Evolutionary conservation across 2,888 invertebrate genomes (phyloP).

Genomic region (Scrobipalpa costella): DNA sequence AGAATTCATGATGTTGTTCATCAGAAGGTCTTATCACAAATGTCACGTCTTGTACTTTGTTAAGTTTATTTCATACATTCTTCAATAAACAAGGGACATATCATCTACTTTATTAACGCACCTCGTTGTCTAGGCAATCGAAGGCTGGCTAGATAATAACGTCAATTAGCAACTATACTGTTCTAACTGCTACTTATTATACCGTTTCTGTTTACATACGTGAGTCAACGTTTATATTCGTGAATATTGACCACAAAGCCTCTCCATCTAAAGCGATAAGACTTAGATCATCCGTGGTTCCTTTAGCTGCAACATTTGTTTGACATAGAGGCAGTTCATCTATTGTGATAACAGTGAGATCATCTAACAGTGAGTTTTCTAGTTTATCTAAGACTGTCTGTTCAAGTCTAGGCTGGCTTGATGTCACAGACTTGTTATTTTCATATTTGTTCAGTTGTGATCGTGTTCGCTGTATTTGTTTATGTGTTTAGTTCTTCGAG

Average conservation of each 20-base stretch:
- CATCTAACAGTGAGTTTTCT: no score
- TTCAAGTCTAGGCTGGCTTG: slow-evolving; percentile 10
- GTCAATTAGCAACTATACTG: slow-evolving; percentile 14
- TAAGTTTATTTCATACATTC: background rate
- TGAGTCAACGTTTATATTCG: slow-evolving; percentile 1
- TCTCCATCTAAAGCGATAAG: slow-evolving; percentile 12
- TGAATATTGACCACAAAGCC: background rate
- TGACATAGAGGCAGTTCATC: background rate
- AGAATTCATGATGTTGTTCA: background rate
- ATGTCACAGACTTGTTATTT: slow-evolving; percentile 13
- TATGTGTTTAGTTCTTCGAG: slow-evolving; percentile 9
- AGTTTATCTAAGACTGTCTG: background rate
- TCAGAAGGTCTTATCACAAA: background rate
- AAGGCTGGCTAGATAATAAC: slow-evolving; percentile 8
- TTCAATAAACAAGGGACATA: background rate
- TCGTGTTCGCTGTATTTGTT: slow-evolving; percentile 12
- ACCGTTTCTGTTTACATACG: background rate
- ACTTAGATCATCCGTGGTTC: slow-evolving; percentile 9
- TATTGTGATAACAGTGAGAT: slow-evolving; percentile 5
- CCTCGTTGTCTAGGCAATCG: background rate
- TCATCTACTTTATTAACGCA: slow-evolving; percentile 10
- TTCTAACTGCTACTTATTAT: slow-evolving; percentile 6
- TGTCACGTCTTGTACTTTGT: no score
- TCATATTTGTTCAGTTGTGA: slow-evolving; percentile 9
- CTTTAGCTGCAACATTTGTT: slow-evolving; percentile 12